Evolutionary conservation across 2,797 vertebrate species (phyloP).

Genomic region (Distichodus sexfasciatus): DNA sequence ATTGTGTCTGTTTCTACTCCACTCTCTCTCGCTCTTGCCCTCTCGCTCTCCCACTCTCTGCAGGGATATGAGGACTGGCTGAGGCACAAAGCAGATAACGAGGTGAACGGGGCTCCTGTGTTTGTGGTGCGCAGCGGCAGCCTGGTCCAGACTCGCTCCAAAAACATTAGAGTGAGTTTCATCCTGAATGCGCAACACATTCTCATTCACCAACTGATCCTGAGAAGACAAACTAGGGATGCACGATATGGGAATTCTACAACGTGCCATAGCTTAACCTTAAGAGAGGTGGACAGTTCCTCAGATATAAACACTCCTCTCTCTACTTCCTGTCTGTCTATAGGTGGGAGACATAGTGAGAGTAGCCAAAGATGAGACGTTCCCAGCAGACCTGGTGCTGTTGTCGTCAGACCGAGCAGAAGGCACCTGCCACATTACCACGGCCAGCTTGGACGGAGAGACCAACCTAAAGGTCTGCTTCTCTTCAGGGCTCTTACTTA

Average conservation of each 20-base stretch:
- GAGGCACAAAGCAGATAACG: slow-evolving; percentile 96
- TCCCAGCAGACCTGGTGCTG: slow-evolving; percentile 91
- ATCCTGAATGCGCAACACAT: background rate
- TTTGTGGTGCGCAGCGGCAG: slow-evolving; percentile 96
- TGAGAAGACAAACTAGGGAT: too few species aligned
- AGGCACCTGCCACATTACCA: slow-evolving; percentile 95
- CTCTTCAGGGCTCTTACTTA: too few species aligned
- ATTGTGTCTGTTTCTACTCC: background rate
- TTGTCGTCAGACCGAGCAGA: slow-evolving; percentile 89
- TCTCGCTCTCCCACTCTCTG: background rate
- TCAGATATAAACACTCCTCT: too few species aligned
- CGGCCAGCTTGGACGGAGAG: slow-evolving; percentile 95
- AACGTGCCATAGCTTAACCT: too few species aligned
- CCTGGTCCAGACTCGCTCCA: slow-evolving; percentile 96
- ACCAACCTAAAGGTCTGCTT: slow-evolving; percentile 92
- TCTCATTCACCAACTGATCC: background rate
- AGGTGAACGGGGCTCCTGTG: slow-evolving; percentile 95
- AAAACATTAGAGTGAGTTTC: slow-evolving; percentile 90
- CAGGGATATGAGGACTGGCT: slow-evolving; percentile 98
- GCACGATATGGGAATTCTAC: too few species aligned
- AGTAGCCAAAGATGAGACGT: slow-evolving; percentile 99
- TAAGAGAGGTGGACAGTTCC: too few species aligned
- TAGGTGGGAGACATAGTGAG: slow-evolving; percentile 98
- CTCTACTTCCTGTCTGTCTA: background rate
- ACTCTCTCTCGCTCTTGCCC: slow-evolving; percentile 37